Evolutionary conservation across 1,140 invertebrate species (phyloP), one percentile per base, ranked within the genome.

Genomic region (Aphaenogaster floridana): DNA sequence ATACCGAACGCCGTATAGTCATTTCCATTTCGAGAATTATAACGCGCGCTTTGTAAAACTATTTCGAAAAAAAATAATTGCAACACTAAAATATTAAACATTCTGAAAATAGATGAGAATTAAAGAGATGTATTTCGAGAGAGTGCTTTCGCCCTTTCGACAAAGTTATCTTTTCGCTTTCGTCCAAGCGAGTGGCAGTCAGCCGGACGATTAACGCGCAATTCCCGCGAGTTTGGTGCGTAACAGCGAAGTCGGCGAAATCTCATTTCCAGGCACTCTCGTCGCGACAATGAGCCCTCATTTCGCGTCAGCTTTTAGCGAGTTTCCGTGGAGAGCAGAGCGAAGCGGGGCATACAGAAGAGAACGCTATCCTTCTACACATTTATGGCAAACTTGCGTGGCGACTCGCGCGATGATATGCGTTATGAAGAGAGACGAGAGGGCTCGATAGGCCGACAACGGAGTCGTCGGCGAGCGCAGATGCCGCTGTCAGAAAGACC

Each of bases 261-360:
- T 84, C 52, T 84, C 54, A 61, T 76, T 63, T 50, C n/a, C 69
- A 48, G 69, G 28, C 13, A 39, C 57, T 74, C 68, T 83, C 68
- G 54, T 48, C 54, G 80, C 69, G 42, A 84, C 68, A 84, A 84
- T 76, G 71, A 74, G 54, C 69, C 69, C 80, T 76, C 80, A 76
- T 74, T 57, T 57, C 36, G 45, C 66, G 66, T 34, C 79, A 17
- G 79, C 68, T 61, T 84, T 84, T 61, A 76, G 54, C 69, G 34
- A 63, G 80, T 84, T 83, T 74, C 68, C 52, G 42, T 42, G 48
- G 34, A 45, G 48, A 50, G 39, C 45, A 61, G 69, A 42, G 54
- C n/a, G 21, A 45, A 15, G 42, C 34, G 13, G 21, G 17, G 15
- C 17, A 21, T 21, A 48, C n/a, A 50, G 54, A 45, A 50, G 36